Base-by-base conservation (phyloP, 2,113 vertebrate genomes). In the Ammospiza caudacuta region DNA sequence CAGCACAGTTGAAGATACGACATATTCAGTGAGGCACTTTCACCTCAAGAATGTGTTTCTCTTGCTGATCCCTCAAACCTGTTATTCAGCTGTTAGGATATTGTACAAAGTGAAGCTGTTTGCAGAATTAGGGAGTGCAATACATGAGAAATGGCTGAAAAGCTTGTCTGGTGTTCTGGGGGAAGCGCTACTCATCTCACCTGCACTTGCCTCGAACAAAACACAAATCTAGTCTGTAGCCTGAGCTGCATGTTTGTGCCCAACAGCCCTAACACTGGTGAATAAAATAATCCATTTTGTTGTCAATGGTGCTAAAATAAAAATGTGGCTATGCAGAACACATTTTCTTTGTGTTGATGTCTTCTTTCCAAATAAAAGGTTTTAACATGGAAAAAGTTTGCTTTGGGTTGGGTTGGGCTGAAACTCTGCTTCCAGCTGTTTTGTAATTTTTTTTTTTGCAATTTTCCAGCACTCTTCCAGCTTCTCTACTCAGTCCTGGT, bases 211-310 rank as follows among this genome's bases (percentile, higher is more conserved):
- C 21, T 15, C 2, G 9, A 41, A 61, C 31, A 54, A 62, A 66
- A 20, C 27, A 19, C 5, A 22, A 31, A 37, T 15, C 23, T 13
- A 11, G 15, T 28, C 25, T 52, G 9, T 46, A 5, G 43, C 1
- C 6, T 11, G 7, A 33, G 18, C 1, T 11, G 1, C 3, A 33
- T 0, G 1, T 37, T 46, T 57, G n/a, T 68, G 83, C 49, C 52
- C 29, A 12, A 8, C 6, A 63, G 47, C 43, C 11, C 11, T 17
- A 13, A 10, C 11, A 4, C 13, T 5, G 9, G 12, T 33, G 12
- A n/a, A 20, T 46, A 10, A 25, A 39, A 25, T 2, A 8, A 12
- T 5, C 47, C 9, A 13, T 7, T 64, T 61, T 44, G 58, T 9
- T 2, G 2, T 29, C 64, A 91, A 24, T 5, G 14, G 35, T 31